Evolutionary conservation across 2,888 invertebrate genomes (phyloP), one percentile per base, ranked within the genome.

Genomic region (Agrotis segetum): DNA sequence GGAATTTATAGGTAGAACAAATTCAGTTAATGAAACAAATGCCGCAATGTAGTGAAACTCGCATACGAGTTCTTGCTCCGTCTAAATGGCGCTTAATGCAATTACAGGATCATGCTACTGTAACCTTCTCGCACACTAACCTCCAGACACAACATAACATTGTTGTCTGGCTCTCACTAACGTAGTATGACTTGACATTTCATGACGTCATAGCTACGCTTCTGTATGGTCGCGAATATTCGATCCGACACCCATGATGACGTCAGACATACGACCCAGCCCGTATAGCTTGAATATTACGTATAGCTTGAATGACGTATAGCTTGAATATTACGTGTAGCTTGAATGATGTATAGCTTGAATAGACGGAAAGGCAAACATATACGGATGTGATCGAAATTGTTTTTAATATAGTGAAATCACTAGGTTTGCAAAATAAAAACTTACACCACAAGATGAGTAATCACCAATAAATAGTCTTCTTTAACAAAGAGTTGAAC

Each of bases 141-240:
- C 50, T 58, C 21, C 58, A 74, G 74, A 59, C 60, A 60, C 34
- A 59, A 70, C 56, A 65, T 16, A 64, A 17, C 17, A 44, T 14
- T 44, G 6, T 6, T 19, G 29, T 47, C 50, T 59, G 19, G 19
- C 66, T 72, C 19, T 24, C 17, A 64, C 46, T 65, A 34, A n/a
- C 67, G 19, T 70, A 72, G 56, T 72, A 64, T 47, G 50, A 52
- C 74, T 59, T 24, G 66, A 52, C 50, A 58, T 40, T 66, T 24
- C 50, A 11, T 74, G 72, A 73, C 66, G 50, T 66, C 66, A 46
- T 24, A 46, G 14, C 58, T 24, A 50, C 21, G 66, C 14, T 11
- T 60, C 14, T 19, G 14, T 46, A 21, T 29, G 14, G 24, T 29
- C 46, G 21, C 29, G 17, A 29, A 65, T n/a, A 34, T 49, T 59